Base-by-base conservation (phyloP, 2,888 invertebrate species). In the Laothoe populi region DNA sequence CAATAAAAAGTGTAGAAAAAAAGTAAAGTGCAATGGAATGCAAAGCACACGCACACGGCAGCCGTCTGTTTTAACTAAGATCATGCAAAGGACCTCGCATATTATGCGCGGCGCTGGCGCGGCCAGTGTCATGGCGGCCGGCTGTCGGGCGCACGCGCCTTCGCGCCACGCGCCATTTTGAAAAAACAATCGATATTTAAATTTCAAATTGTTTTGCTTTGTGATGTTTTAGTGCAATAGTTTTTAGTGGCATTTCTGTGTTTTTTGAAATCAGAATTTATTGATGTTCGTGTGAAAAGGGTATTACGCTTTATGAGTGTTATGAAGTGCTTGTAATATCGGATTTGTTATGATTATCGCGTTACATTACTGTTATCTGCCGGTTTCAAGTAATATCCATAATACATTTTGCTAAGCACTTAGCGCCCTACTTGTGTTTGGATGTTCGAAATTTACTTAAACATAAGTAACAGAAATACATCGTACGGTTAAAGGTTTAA, bases 61-160 rank as follows among this genome's bases (percentile, higher is more conserved):
- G 26, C 35, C 31, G 35, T 35, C 49, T 53, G 60, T 60, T 60
- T 60, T 60, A 60, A 53, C 53, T 26, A 42, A 60, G 60, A 60
- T 60, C 48, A 67, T 64, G 64, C 65, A 65, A 75, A 86, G 87
- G 84, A 85, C 83, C 78, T 80, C 77, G 78, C 80, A 84, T 84
- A 83, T 83, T 82, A 84, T 84, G 53, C 53, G 45, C 35, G 24
- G 16, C 70, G 73, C 73, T 70, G 73, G 57, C 65, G 64, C 66
- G 66, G 62, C 67, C 88, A 92, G 91, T 91, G 86, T 84, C 83
- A 91, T 90, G 91, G 90, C 90, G 87, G 74, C 81, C 80, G 84
- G 73, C 79, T 69, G 79, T 65, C 77, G 72, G 78, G 78, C 87
- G 84, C 79, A 79, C 86, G 90, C 84, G 87, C 86, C 79, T 73